Conservation (phyloP, 2,113 vertebrate genomes). For the Pachyramphus minor region DNA sequence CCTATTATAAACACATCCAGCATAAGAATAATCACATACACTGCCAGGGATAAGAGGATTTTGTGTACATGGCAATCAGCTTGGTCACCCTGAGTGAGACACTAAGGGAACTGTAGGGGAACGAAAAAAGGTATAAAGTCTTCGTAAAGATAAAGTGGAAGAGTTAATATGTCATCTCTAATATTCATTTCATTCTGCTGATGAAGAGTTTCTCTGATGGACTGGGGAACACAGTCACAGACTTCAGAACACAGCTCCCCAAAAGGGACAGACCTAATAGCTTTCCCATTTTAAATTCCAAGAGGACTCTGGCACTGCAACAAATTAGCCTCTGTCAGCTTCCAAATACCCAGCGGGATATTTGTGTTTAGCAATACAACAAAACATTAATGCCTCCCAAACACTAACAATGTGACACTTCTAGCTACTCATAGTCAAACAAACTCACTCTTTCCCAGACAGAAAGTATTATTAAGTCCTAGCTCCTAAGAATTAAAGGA, state of each 20-base stretch:
- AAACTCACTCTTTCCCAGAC: neutral
- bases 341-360: neutral
- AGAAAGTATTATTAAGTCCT: neutral
- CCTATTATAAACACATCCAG: neutral
- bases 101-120: neutral
- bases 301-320: neutral
- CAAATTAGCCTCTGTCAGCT: neutral
- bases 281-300: neutral
- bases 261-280: neutral
- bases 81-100: neutral
- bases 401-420: neutral
- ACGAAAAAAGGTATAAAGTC: neutral
- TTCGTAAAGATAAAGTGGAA: neutral
- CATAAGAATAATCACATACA: neutral
- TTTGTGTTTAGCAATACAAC: neutral
- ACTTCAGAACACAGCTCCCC: neutral
- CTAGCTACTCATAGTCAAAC: neutral
- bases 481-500: neutral
- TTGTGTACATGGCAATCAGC: neutral
- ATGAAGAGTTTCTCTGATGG: neutral
- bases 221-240: neutral
- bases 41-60: neutral
- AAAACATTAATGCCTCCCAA: neutral
- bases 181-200: neutral
- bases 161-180: neutral